These are phyloP conservation scores for Kradibia gibbosae DNA, from an alignment of 1,140 invertebrate genomes.

Conservation along the genomic window DNA sequence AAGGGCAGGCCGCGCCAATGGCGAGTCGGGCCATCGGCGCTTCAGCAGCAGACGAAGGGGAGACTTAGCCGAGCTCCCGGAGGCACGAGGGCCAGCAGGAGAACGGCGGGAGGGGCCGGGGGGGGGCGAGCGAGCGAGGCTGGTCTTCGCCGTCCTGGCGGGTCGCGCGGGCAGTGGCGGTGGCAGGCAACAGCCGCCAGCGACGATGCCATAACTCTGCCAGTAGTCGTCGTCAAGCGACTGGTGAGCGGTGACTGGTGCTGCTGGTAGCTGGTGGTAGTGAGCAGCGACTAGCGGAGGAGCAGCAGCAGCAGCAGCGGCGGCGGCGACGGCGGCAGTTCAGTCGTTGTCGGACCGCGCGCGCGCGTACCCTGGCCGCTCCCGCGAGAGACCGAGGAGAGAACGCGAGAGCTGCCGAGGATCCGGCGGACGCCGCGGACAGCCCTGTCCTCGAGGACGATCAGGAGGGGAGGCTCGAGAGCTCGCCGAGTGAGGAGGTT, in stretches of 20 bases:
- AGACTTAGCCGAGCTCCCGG: too few species aligned
- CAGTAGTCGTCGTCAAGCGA: too few species aligned
- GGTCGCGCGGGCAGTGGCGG: background rate
- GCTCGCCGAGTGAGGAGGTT: background rate
- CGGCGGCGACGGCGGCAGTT: background rate
- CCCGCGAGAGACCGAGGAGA: background rate
- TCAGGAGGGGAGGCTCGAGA: too few species aligned
- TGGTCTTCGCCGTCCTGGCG: too few species aligned
- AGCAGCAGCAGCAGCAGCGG: background rate
- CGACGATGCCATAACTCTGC: background rate
- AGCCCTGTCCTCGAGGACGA: background rate
- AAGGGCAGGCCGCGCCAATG: background rate
- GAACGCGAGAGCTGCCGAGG: background rate
- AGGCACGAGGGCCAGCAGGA: too few species aligned
- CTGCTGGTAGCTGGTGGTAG: too few species aligned
- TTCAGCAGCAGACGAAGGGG: background rate
- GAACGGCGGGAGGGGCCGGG: too few species aligned
- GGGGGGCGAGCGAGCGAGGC: too few species aligned
- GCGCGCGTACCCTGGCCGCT: background rate
- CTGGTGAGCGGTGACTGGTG: background rate
- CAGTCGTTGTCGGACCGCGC: conserved; percentile 18
- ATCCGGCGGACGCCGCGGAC: too few species aligned
- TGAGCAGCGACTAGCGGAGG: background rate
- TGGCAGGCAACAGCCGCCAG: background rate
- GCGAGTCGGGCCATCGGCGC: background rate